These are phyloP conservation scores for Melanaphis sacchari DNA, from an alignment of 1,140 invertebrate genomes.

Conservation along the genomic window DNA sequence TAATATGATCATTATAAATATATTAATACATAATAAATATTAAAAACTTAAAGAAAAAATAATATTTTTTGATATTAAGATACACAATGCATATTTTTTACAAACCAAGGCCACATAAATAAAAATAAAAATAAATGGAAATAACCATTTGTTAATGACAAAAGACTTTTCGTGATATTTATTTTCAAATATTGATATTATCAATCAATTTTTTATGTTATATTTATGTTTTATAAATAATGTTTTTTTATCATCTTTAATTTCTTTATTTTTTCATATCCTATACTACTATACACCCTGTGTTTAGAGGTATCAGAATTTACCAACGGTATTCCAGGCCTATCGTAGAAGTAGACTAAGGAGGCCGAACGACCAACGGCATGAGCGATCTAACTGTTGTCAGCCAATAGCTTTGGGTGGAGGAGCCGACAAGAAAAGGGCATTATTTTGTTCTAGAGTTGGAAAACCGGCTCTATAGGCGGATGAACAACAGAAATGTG, in stretches of 20 bases:
- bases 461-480: slow-evolving; percentile 37
- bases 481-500: slow-evolving; percentile 11
- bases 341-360: neutral
- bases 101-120: neutral
- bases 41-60: neutral
- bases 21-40: neutral
- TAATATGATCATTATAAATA: too few relatives aligned
- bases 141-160: neutral
- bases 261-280: too few relatives aligned
- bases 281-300: too few relatives aligned
- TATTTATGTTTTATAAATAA: neutral
- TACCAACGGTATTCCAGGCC: neutral
- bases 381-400: neutral
- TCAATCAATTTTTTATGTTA: neutral
- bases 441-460: slow-evolving; percentile 12
- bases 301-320: neutral
- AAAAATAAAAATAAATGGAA: too few relatives aligned
- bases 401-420: neutral
- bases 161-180: neutral
- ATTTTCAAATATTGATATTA: neutral
- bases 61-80: neutral
- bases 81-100: neutral
- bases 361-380: neutral
- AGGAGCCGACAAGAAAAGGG: neutral
- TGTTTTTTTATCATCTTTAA: too few relatives aligned